These are phyloP conservation scores for Helicoverpa armigera DNA, from an alignment of 1,140 invertebrate species.

Conservation along the genomic window DNA sequence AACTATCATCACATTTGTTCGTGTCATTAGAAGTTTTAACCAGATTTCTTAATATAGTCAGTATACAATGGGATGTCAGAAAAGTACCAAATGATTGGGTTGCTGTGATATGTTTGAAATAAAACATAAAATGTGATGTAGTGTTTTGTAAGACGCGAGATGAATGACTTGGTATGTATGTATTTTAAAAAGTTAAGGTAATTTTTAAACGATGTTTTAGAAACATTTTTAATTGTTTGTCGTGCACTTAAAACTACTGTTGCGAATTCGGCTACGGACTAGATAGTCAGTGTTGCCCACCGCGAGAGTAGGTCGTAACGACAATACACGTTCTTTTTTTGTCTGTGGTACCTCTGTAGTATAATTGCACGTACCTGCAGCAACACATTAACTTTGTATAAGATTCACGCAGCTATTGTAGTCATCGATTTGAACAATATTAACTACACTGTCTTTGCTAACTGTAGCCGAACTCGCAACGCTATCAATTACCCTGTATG, in stretches of 20 bases:
- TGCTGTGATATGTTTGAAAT: slow-evolving; percentile 67
- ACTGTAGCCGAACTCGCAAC: too few species aligned
- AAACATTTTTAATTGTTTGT: slow-evolving; percentile 19
- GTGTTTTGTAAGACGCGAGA: slow-evolving; percentile 47
- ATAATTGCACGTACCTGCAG: too few species aligned
- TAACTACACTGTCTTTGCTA: too few species aligned
- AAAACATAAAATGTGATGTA: slow-evolving; percentile 60
- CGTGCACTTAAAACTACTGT: neutral
- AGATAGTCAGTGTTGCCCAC: too few species aligned
- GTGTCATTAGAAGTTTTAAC: slow-evolving; percentile 23
- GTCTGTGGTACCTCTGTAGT: too few species aligned
- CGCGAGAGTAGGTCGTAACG: too few species aligned
- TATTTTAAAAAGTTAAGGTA: slow-evolving; percentile 13
- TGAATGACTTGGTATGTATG: slow-evolving; percentile 33
- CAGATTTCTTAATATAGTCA: slow-evolving; percentile 30
- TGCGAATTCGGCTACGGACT: too few species aligned
- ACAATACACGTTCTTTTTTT: too few species aligned
- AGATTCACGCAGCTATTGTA: too few species aligned
- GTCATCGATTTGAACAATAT: too few species aligned
- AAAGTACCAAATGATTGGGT: slow-evolving; percentile 57
- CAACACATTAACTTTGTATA: too few species aligned
- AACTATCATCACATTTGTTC: slow-evolving; percentile 24
- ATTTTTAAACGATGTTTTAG: slow-evolving; percentile 42
- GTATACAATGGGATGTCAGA: slow-evolving; percentile 41
- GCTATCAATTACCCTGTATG: too few species aligned